Base-by-base conservation (phyloP, 1,140 invertebrate genomes). In the Scaptodrosophila lebanonensis region DNA sequence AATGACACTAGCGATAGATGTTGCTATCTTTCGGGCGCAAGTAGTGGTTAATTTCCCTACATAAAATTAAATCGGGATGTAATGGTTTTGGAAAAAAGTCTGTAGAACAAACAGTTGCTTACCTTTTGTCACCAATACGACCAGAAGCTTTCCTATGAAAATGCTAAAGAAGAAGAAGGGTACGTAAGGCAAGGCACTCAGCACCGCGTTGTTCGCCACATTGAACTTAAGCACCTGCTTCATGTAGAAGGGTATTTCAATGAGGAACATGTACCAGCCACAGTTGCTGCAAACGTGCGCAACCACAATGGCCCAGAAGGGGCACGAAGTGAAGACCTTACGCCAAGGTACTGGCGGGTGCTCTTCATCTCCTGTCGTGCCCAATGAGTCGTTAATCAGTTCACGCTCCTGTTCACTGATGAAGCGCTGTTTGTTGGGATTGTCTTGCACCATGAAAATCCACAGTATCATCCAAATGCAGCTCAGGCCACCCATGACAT, bases 191-290 rank as follows among this genome's bases (percentile, higher is more conserved):
- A 94, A 72, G 0, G 93, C 89, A 12, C 91, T 93, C 1, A 93
- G 87, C 1, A 91, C 88, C 12, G 93, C 91, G 73, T 94, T 95
- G 90, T 93, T 90, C 69, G 92, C 91, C 56, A 98, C 93, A 60
- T 97, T 91, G 73, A 97, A 97, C 79, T 95, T 91, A 1, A 99
- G 90, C 15, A 98, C 93, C 83, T 93, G 91, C 76, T 95, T 95
- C 93, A 98, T 94, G 84, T 97, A 99, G 59, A 93, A 94, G 0
- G 97, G 97, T 40, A 98, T 89, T 79, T 97, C 94, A 13, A 95
- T 97, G 4, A 98, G 91, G 64, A 98, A 89, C 89, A 97, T 98
- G 82, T 98, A 98, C 91, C 95, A 97, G 15, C 95, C 95, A 91
- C 95, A 98, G 88, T 97, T 97, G 70, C 92, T 95, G 67, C 95